Evolutionary conservation across 2,888 invertebrate species (phyloP).

Genomic region (Tetheella fluctuosa): DNA sequence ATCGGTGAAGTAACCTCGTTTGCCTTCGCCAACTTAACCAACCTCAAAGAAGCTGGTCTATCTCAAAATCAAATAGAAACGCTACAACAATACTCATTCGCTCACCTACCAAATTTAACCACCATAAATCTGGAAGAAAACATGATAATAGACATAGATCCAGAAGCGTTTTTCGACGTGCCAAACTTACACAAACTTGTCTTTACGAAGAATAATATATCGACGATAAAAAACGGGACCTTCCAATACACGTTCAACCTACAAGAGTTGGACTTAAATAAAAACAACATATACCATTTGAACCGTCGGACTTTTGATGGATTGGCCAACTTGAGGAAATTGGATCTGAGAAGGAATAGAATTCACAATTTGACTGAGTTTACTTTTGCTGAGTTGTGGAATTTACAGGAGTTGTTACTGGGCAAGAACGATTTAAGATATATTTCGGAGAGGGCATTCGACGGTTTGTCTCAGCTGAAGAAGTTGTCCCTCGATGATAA

Average conservation of each 20-base stretch:
- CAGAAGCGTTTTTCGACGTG: constrained; percentile 89
- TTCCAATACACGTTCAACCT: constrained; percentile 90
- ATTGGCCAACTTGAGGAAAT: constrained; percentile 87
- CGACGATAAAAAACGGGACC: constrained; percentile 92
- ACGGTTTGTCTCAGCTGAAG: constrained; percentile 88
- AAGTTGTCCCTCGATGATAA: constrained; percentile 90
- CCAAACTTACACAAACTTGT: constrained; percentile 89
- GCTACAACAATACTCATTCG: constrained; percentile 88
- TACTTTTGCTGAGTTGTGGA: constrained; percentile 91
- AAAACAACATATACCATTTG: constrained; percentile 89
- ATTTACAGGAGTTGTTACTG: constrained; percentile 87
- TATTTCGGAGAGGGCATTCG: constrained; percentile 90
- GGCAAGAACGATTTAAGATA: constrained; percentile 88
- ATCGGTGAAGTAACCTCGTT: constrained; percentile 88
- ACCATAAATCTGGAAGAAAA: constrained; percentile 90
- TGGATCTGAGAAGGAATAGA: constrained; percentile 90
- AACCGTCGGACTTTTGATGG: constrained; percentile 91
- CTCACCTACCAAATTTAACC: constrained; percentile 88
- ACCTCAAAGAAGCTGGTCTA: constrained; percentile 86
- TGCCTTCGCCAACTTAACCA: constrained; percentile 89
- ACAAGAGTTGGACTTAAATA: constrained; percentile 91
- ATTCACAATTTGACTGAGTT: constrained; percentile 91
- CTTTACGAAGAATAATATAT: constrained; percentile 94
- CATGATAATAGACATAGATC: constrained; percentile 88
- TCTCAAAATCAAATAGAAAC: constrained; percentile 88